phyloP scores from a whole-genome alignment of 2,888 invertebrate species.

The Ectobius pallidus region DNA sequence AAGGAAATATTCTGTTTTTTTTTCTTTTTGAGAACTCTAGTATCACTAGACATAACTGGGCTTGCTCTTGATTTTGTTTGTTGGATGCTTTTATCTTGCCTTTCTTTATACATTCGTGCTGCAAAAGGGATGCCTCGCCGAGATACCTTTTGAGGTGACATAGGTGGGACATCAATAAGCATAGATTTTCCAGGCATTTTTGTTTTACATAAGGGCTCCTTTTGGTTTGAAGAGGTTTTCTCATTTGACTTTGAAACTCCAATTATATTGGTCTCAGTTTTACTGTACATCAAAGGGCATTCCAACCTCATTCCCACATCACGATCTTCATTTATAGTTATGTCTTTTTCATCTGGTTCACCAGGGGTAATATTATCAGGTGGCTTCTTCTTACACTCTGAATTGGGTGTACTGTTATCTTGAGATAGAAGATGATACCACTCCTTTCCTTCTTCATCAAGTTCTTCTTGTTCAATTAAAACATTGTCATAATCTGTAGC shows the following conservation, averaged over 20 bases:
- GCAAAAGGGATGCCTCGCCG: constrained; percentile 18
- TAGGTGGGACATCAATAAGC: constrained; percentile 33
- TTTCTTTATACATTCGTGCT: not conserved
- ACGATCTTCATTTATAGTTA: constrained; percentile 42
- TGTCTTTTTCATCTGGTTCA: constrained; percentile 39
- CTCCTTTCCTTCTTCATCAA: not conserved
- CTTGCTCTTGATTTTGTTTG: not conserved
- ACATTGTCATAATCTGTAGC: constrained; percentile 43
- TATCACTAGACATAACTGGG: not conserved
- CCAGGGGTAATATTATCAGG: not conserved
- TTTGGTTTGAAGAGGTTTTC: constrained; percentile 27
- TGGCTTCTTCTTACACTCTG: not conserved
- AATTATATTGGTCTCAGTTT: not conserved
- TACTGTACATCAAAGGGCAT: too few relatives aligned
- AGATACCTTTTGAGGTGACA: not conserved
- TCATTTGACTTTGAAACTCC: not conserved
- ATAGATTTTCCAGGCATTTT: constrained; percentile 11
- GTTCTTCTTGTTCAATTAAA: constrained; percentile 37
- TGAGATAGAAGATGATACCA: constrained; percentile 25
- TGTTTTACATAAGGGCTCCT: not conserved
- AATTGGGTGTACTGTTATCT: not conserved
- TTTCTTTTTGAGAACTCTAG: not conserved
- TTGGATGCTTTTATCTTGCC: not conserved
- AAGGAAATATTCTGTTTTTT: not conserved
- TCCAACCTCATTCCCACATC: not conserved